Evolutionary conservation across 2,113 vertebrate genomes (phyloP).

Genomic region (Corynorhinus townsendii): DNA sequence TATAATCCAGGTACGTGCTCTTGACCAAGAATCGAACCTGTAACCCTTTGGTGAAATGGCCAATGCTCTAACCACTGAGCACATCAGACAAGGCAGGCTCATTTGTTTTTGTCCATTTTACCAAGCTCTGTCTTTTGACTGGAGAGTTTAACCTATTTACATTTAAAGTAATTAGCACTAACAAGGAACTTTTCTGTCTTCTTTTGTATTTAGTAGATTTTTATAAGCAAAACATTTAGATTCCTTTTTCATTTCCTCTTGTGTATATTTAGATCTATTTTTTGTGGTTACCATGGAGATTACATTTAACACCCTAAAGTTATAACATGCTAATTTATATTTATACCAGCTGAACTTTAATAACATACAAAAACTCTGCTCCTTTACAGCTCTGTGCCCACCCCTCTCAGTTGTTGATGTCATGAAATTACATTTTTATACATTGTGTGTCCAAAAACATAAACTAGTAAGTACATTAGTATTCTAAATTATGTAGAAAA

Average conservation of each 20-base stretch:
- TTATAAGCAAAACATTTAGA: not conserved
- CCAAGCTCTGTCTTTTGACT: not conserved
- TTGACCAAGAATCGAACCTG: too few relatives aligned
- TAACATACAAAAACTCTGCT: constrained; percentile 18
- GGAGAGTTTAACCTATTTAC: not conserved
- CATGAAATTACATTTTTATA: constrained; percentile 5
- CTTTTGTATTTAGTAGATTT: not conserved
- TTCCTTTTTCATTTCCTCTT: constrained; percentile 7
- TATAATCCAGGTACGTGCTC: too few relatives aligned
- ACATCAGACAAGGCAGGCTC: too few relatives aligned
- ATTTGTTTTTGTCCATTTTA: not conserved
- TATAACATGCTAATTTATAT: constrained; percentile 30
- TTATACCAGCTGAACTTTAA: constrained; percentile 16
- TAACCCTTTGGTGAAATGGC: too few relatives aligned
- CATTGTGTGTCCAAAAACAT: not conserved
- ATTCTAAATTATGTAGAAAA: constrained; percentile 10
- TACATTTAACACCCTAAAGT: constrained; percentile 23
- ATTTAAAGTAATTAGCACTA: not conserved
- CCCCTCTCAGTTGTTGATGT: not conserved
- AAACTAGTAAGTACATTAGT: not conserved
- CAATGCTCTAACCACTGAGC: too few relatives aligned
- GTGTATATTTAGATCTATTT: constrained; percentile 24
- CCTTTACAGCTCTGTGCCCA: not conserved
- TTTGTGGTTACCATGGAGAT: constrained; percentile 9
- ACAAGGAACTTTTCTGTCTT: not conserved